Evolutionary conservation across 2,888 invertebrate species (phyloP).

Genomic region (Drosophila cracens): DNA sequence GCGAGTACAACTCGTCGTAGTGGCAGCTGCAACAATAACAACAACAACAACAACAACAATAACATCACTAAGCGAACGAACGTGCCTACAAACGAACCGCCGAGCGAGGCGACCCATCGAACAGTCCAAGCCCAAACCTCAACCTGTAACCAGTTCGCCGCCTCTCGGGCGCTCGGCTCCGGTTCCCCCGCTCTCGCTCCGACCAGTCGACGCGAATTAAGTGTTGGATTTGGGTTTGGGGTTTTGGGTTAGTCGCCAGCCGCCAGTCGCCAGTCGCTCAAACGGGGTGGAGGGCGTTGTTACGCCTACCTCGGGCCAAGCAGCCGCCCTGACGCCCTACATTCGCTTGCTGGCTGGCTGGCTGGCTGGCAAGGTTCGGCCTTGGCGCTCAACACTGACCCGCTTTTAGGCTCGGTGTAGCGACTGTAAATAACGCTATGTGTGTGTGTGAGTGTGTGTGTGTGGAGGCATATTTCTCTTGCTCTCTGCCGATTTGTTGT

Average conservation of each 20-base stretch:
- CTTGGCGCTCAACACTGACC: conserved; percentile 80
- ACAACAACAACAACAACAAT: conserved; percentile 8
- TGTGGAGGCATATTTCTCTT: conserved; percentile 54
- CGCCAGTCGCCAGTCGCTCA: conserved; percentile 27
- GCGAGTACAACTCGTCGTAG: conserved; percentile 37
- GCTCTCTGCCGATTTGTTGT: conserved; percentile 35
- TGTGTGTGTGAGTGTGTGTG: conserved; percentile 25
- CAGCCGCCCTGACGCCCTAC: conserved; percentile 76
- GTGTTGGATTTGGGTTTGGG: conserved; percentile 49
- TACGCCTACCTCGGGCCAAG: conserved; percentile 55
- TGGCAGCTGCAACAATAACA: conserved; percentile 25
- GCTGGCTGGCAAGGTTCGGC: conserved; percentile 71
- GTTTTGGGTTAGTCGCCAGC: conserved; percentile 51
- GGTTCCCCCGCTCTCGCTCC: conserved; percentile 7
- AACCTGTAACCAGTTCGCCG: conserved; percentile 57
- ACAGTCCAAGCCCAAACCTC: conserved; percentile 17
- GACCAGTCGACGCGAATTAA: conserved; percentile 54
- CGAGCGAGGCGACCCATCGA: conserved; percentile 29
- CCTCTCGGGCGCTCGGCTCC: conserved; percentile 21
- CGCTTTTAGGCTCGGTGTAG: conserved; percentile 55
- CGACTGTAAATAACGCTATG: conserved; percentile 22
- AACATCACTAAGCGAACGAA: conserved; percentile 30
- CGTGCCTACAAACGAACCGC: conserved; percentile 47
- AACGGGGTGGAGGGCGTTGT: conserved; percentile 13
- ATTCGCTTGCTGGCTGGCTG: conserved; percentile 42